Base-by-base conservation (phyloP, 2,113 vertebrate species). In the Mesitornis unicolor region DNA sequence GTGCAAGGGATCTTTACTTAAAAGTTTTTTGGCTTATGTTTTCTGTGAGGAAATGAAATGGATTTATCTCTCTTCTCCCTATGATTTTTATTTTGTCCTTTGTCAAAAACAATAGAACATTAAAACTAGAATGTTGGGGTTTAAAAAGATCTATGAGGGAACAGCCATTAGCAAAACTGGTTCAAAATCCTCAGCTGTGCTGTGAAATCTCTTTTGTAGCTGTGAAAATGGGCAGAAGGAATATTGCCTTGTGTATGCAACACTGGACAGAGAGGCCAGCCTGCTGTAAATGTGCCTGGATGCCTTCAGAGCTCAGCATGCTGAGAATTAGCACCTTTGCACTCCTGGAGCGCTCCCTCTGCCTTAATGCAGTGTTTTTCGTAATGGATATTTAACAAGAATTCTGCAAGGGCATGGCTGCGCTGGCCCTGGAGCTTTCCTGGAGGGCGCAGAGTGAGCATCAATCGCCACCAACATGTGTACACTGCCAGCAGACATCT, bases 251-350 rank as follows among this genome's bases (percentile, higher is more conserved):
- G 31, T 43, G 6, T 2, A 1, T 43, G 31, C 45, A 60, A 43
- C 16, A 3, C 15, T 35, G 17, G 45, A 54, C 25, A 45, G 51
- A 63, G 48, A 35, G 54, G 26, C 9, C 1, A 11, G 20, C 21
- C 42, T 18, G 6, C 28, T 64, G 43, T 15, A 22, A 16, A 10
- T 16, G 26, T 35, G 47, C 14, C 0, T 0, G 28, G 20, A 35
- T 28, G 48, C 61, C 36, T 31, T 16, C 53, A 22, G 29, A 63
- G 57, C 53, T 57, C 24, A 45, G 13, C 28, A 36, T 7, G 3
- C 10, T 33, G 17, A 75, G 22, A 68, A 28, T 16, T 3, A 60
- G 73, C 35, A 54, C 12, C 63, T 77, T 16, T 14, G 35, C 2
- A 1, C 16, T 59, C n/a, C 56, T 3, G 10, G 20, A 67, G 18